phyloP scores from a whole-genome alignment of 2,888 invertebrate genomes.

The Drosophila meridiana region DNA sequence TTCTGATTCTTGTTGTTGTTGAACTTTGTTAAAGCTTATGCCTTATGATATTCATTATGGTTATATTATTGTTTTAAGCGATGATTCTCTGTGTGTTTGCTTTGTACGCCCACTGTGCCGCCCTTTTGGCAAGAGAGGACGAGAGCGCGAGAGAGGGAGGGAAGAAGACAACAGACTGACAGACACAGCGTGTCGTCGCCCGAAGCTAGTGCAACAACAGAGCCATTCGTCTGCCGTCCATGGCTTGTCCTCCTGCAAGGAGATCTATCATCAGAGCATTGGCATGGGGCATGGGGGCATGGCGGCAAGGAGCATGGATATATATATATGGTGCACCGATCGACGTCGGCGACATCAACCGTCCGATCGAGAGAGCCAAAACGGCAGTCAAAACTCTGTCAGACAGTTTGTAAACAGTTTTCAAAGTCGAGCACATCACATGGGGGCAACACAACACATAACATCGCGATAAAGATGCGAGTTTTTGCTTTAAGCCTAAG shows the following conservation, averaged over 20 bases:
- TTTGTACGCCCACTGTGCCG: constrained; percentile 71
- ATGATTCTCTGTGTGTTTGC: constrained; percentile 26
- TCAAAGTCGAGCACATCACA: constrained; percentile 66
- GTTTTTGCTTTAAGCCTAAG: constrained; percentile 47
- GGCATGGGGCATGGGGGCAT: constrained; percentile 23
- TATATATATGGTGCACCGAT: constrained; percentile 15
- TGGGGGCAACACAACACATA: constrained; percentile 24
- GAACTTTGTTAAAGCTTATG: constrained; percentile 4
- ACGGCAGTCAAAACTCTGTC: constrained; percentile 79
- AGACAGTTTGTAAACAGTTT: constrained; percentile 81
- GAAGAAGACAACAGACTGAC: constrained; percentile 35
- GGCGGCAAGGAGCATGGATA: constrained; percentile 24
- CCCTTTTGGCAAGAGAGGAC: constrained; percentile 18
- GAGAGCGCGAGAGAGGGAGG: background rate
- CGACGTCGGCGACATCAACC: constrained; percentile 72
- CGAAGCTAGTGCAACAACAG: constrained; percentile 54
- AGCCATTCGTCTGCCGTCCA: constrained; percentile 44
- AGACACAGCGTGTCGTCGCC: constrained; percentile 75
- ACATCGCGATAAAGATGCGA: constrained; percentile 62
- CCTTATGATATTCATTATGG: constrained; percentile 28
- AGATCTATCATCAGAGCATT: constrained; percentile 40
- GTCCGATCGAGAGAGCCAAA: constrained; percentile 34
- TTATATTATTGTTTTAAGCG: constrained; percentile 47
- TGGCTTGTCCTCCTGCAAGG: constrained; percentile 21
- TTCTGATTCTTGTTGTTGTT: background rate